Evolutionary conservation across 2,888 invertebrate species (phyloP), one percentile per base, ranked within the genome.

Genomic region (Parnassius smintheus): DNA sequence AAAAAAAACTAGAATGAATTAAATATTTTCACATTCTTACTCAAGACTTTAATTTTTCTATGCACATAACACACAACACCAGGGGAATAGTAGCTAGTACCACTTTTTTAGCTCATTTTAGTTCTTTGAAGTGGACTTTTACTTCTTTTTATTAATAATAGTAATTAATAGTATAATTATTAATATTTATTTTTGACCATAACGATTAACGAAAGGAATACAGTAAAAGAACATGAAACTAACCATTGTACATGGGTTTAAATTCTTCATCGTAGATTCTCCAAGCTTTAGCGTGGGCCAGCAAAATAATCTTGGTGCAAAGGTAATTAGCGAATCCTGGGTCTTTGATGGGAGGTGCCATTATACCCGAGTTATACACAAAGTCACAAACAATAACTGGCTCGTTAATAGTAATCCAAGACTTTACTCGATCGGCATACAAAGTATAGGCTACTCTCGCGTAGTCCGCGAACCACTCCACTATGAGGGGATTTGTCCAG

Each of bases 321-420:
- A 91, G 65, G 72, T 94, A 94, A n/a, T 86, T 80, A 0, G 85
- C 92, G 9, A 86, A 75, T 1, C 88, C 90, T 1, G 80, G 73
- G 42, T 81, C 79, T 42, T 74, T 68, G 11, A 81, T 50, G 12
- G 75, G 80, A 2, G 89, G 89, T 2, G 88, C 85, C 12, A 75
- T 69, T 0, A 51, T 55, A 46, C 70, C 74, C 1, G 13, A n/a
- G 18, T 81, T 86, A 72, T 93, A 78, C 80, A 80, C 83, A 3
- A 72, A 68, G 22, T 78, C 74, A 64, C 86, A 87, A 2, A 82
- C 64, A 0, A 81, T 72, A 3, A 72, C 77, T 0, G 92, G 93
- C 72, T 94, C 93, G 71, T 94, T 94, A 55, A 94, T 79, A 0
- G 94, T 94, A 4, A 93, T 83, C 93, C 94, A 94, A 11, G 76